Evolutionary conservation across 1,140 invertebrate species (phyloP).

Genomic region (Drosophila tropicalis): DNA sequence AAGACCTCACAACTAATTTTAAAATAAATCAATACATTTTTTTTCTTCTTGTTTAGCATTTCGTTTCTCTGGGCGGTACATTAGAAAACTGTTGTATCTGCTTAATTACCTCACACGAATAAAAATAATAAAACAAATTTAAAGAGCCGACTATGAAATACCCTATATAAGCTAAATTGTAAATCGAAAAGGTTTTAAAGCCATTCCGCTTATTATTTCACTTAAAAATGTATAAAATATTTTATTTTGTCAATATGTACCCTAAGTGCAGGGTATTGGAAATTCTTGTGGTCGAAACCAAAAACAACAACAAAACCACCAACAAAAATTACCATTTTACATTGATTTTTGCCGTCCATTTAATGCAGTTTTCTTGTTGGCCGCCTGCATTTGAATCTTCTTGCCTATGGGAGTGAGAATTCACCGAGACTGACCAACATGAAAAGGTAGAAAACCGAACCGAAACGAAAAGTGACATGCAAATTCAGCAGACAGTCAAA

Average conservation of each 20-base stretch:
- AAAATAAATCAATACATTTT: slow-evolving; percentile 20
- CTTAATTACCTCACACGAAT: slow-evolving; percentile 14
- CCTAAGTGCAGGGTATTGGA: not conserved
- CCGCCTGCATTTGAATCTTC: slow-evolving; percentile 15
- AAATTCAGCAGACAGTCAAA: slow-evolving; percentile 8
- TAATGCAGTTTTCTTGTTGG: slow-evolving; percentile 23
- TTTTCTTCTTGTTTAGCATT: not conserved
- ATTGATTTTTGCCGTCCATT: slow-evolving; percentile 18
- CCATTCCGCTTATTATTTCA: too few relatives aligned
- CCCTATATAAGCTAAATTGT: not conserved
- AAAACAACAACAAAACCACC: not conserved
- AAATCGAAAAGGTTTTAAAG: not conserved
- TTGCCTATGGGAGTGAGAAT: slow-evolving; percentile 1
- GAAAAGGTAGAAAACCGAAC: not conserved
- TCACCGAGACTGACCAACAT: not conserved
- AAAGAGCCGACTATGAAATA: not conserved
- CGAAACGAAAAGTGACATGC: slow-evolving; percentile 11
- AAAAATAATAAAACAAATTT: not conserved
- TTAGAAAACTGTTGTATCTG: slow-evolving; percentile 8
- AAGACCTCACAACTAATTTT: not conserved
- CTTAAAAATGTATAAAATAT: too few relatives aligned
- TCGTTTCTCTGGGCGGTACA: not conserved
- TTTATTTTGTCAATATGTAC: not conserved
- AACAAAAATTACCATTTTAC: slow-evolving; percentile 19
- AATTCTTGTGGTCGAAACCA: not conserved